Conservation (phyloP, 2,113 vertebrate species). For the Rissa tridactyla region DNA sequence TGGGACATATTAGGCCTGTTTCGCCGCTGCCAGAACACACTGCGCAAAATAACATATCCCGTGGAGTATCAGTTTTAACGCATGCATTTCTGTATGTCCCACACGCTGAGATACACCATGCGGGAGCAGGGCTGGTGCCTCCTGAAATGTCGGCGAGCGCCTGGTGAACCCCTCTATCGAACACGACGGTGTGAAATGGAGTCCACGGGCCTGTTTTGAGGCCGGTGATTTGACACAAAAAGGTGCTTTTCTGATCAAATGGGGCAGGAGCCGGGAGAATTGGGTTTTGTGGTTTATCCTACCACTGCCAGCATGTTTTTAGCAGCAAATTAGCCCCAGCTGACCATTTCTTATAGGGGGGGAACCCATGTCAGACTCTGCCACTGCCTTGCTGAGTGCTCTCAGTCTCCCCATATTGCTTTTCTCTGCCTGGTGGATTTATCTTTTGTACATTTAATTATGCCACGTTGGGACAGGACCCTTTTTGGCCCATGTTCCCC, state of each 20-base stretch:
- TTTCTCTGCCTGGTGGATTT: background rate
- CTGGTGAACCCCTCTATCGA: background rate
- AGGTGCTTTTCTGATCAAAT: background rate
- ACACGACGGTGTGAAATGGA: fast-evolving
- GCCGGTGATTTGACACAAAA: background rate
- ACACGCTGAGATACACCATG: background rate
- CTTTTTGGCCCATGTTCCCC: background rate
- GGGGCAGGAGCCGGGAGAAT: fast-evolving
- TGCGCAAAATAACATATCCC: background rate
- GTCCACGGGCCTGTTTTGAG: fast-evolving
- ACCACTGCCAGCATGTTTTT: background rate
- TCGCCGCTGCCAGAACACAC: background rate
- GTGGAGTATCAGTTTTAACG: fast-evolving
- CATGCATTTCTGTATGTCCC: background rate
- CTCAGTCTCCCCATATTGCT: fast-evolving
- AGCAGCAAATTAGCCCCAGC: background rate
- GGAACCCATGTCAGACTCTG: fast-evolving
- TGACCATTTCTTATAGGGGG: background rate
- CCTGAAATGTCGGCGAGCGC: fast-evolving
- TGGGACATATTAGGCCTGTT: background rate
- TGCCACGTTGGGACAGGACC: fast-evolving
- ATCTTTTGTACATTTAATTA: background rate
- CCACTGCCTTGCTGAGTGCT: background rate
- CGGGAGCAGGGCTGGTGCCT: background rate
- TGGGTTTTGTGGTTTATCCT: background rate